Percentiles rank a stretch among this genome's conserved stretches.
These are phyloP conservation scores for Eurypyga helias DNA, from an alignment of 2,113 vertebrate genomes.

Conservation along the genomic window DNA sequence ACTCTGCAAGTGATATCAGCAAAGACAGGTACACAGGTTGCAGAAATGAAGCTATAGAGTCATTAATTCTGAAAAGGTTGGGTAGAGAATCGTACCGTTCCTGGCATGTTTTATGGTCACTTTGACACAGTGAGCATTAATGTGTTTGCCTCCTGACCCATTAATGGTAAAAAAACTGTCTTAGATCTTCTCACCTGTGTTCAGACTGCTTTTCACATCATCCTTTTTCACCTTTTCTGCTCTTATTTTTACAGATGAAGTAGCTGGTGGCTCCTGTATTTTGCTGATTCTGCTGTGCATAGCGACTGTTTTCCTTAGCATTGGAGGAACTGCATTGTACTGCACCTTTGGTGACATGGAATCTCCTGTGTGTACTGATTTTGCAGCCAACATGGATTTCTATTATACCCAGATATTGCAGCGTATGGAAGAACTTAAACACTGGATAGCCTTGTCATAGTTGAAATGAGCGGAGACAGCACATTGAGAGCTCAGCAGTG, in stretches of 20 bases:
- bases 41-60: background rate
- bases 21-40: background rate
- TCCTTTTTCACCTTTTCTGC: background rate
- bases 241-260: conserved; percentile 84
- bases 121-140: background rate
- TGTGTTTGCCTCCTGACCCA: background rate
- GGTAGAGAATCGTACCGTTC: background rate
- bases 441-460: conserved; percentile 87
- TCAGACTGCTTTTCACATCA: background rate
- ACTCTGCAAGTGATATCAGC: background rate
- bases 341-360: conserved; percentile 88
- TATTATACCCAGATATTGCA: conserved; percentile 81
- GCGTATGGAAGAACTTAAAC: conserved; percentile 82
- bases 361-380: conserved; percentile 91
- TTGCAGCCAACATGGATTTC: conserved; percentile 89
- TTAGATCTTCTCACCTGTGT: background rate
- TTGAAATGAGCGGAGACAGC: background rate
- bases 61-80: background rate
- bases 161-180: background rate
- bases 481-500: background rate
- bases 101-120: background rate
- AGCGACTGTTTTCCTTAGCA: conserved; percentile 91
- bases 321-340: conserved; percentile 93
- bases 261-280: conserved; percentile 88
- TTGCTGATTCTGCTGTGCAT: conserved; percentile 90